Conservation (phyloP, 2,113 vertebrate genomes). For the Engystomops pustulosus region DNA sequence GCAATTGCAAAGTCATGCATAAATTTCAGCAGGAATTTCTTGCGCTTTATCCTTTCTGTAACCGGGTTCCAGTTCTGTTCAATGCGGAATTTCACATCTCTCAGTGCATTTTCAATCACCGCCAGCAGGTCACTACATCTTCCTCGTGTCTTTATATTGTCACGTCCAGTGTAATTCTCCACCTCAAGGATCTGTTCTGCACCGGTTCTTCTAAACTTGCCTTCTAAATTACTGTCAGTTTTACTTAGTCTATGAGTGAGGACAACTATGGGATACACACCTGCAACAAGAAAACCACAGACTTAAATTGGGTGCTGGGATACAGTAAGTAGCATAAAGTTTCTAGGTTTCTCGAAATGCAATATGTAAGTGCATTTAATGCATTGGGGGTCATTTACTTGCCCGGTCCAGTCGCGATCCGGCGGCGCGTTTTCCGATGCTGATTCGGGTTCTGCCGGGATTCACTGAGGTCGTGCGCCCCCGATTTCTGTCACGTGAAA, state of each 20-base stretch:
- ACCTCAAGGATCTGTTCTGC: background rate
- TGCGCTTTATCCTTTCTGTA: background rate
- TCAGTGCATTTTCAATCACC: background rate
- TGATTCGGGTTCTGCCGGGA: too few species aligned
- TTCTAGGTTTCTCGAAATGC: too few species aligned
- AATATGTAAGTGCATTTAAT: too few species aligned
- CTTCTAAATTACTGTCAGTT: background rate
- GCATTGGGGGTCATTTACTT: too few species aligned
- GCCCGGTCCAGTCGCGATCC: too few species aligned
- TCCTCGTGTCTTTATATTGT: background rate
- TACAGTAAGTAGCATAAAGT: too few species aligned
- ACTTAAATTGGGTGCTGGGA: too few species aligned
- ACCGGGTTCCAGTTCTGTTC: background rate
- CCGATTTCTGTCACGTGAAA: too few species aligned
- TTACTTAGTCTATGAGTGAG: background rate
- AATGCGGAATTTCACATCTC: background rate
- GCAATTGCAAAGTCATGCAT: background rate
- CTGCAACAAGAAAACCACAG: background rate
- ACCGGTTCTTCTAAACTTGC: background rate
- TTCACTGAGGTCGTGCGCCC: too few species aligned
- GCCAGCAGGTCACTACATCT: background rate
- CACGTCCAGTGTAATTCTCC: background rate
- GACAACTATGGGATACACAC: background rate
- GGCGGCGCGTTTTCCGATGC: too few species aligned
- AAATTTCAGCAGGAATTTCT: conserved; percentile 21